These are phyloP conservation scores for Bombyx mori DNA, from an alignment of 1,140 invertebrate species.

Conservation along the genomic window ASM3026992v2 NC_085121.1:7207501-7208000, in stretches of 20 bases:
- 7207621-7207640: no score
- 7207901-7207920: slow-evolving; percentile 16
- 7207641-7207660: no score
- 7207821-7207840: slow-evolving; percentile 26
- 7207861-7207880: slow-evolving; percentile 14
- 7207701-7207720: not conserved
- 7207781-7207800: slow-evolving; percentile 28
- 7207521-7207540: no score
- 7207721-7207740: slow-evolving; percentile 13
- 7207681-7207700: no score
- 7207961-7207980: slow-evolving; percentile 31
- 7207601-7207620: no score
- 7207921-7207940: slow-evolving; percentile 11
- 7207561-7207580: no score
- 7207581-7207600: no score
- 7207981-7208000: slow-evolving; percentile 39
- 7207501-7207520: no score
- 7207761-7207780: slow-evolving; percentile 27
- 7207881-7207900: slow-evolving; percentile 29
- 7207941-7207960: slow-evolving; percentile 31
- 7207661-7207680: no score
- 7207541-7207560: no score
- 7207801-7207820: slow-evolving; percentile 42
- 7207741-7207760: slow-evolving; percentile 21
- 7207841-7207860: slow-evolving; percentile 1